Evolutionary conservation across 2,113 vertebrate species (phyloP), one percentile per base, ranked within the genome.

Genomic region (Climacteris rufus): DNA sequence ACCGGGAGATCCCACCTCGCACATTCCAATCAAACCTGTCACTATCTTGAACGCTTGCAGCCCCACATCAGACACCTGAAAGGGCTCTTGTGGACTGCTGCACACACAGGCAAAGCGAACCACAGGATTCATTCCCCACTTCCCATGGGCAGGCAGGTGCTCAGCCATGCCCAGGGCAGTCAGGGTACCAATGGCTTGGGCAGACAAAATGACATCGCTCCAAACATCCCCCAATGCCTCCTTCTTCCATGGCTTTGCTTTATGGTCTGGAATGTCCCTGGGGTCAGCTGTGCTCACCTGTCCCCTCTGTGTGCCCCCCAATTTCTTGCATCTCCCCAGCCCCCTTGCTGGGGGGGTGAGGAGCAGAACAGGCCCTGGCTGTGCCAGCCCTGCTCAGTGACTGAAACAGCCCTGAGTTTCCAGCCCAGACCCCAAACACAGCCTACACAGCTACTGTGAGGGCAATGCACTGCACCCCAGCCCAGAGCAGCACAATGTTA

Each of bases 121-220:
- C 31, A 37, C 47, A 49, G 59, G 6, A 39, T 63, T 42, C 17
- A 12, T 31, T 78, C n/a, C 2, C 39, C 10, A 1, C 37, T 56
- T 44, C 33, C 59, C 42, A 12, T 8, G 18, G n/a, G 22, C 57
- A 65, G 37, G 52, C 20, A 30, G 17, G 42, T 39, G 42, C 19
- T 56, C 57, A 63, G 74, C 68, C 63, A 60, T 8, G 28, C 3
- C 35, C 50, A 45, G 71, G 39, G 40, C 2, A 77, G 47, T n/a
- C 37, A 14, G 0, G 1, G 0, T n/a, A n/a, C 57, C 0, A 1
- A 49, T 44, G 8, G 44, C 23, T 65, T 39, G 44, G 11, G 64
- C 31, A 83, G 39, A 69, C 39, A 78, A 45, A 45, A 33, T 0
- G 1, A 9, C 28, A 27, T 45, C 54, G 4, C 54, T 31, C 54